These are phyloP conservation scores for Tiliacea citrago DNA, from an alignment of 2,888 invertebrate species.

Conservation along the genomic window DNA sequence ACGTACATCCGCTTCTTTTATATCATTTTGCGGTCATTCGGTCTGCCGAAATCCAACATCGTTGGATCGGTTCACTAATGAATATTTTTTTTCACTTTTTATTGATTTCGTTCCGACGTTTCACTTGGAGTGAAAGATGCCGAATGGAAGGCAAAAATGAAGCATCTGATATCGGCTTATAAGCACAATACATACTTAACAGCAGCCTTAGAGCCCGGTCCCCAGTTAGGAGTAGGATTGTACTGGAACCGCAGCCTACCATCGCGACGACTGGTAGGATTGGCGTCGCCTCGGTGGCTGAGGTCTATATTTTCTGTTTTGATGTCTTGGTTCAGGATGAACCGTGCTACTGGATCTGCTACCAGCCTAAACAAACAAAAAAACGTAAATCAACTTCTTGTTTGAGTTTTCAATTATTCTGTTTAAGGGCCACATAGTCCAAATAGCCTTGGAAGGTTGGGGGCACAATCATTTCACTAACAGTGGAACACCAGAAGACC, in stretches of 20 bases:
- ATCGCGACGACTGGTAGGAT: conserved; percentile 94
- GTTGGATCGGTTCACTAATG: background rate
- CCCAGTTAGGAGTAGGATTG: conserved; percentile 97
- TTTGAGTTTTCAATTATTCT: background rate
- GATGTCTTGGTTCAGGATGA: conserved; percentile 90
- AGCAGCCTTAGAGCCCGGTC: conserved; percentile 95
- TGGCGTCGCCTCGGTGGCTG: conserved; percentile 92
- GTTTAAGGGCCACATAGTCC: no score
- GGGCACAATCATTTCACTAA: no score
- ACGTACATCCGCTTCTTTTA: background rate
- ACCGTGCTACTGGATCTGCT: conserved; percentile 86
- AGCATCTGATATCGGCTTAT: background rate
- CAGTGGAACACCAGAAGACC: no score
- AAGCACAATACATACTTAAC: conserved; percentile 91
- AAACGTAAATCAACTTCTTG: background rate
- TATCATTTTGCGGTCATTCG: background rate
- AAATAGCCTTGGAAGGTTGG: no score
- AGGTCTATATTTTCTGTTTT: conserved; percentile 84
- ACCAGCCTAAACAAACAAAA: conserved; percentile 73
- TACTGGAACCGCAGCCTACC: conserved; percentile 95
- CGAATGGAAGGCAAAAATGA: background rate
- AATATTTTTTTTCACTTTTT: background rate
- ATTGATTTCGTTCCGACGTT: background rate
- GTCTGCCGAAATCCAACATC: background rate
- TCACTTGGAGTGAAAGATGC: background rate